Base-by-base conservation (phyloP, 1,140 invertebrate genomes). In the Idris sp. region DNA sequence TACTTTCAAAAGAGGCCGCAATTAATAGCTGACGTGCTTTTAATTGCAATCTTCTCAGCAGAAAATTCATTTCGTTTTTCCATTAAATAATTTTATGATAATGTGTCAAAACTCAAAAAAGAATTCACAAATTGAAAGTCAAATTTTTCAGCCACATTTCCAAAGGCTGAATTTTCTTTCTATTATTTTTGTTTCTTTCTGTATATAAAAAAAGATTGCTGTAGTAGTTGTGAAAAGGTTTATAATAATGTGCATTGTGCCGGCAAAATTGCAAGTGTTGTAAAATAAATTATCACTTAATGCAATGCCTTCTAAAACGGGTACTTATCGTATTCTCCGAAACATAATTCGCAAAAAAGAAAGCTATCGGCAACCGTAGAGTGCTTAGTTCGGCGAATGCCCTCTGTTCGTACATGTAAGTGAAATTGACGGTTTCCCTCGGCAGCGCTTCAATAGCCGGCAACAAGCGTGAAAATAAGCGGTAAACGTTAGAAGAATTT, bases 381-480 rank as follows among this genome's bases (percentile, higher is more conserved):
- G 54, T 40, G 49, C 51, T 48, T 67, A 74, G 48, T 61, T 31
- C 53, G 54, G 48, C 71, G 19, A 54, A 61, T 43, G 10, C 41
- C 26, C n/a, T n/a, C n/a, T n/a, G 40, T 61, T 61, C 49, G 35
- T n/a, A n/a, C n/a, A n/a, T n/a, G n/a, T 74, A 74, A 67, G 61
- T 73, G 61, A 74, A 74, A 74, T 61, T 61, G 54, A 74, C 61
- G 54, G 69, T 74, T 74, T 74, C 54, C 61, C 54, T 65, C 48
- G 46, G 46, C 53, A 48, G 65, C 46, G 41, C 53, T 73, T 74
- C 38, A 74, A 65, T 74, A 59, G 46, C 40, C 36, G 14, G 43
- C 51, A 74, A 74, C 61, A 54, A 61, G 71, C 71, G 54, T 67
- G 71, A 74, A 74, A 74, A 74, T 56, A 59, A 59, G n/a, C 40